Conservation (phyloP, 2,113 vertebrate genomes). For the Ondatra zibethicus region DNA sequence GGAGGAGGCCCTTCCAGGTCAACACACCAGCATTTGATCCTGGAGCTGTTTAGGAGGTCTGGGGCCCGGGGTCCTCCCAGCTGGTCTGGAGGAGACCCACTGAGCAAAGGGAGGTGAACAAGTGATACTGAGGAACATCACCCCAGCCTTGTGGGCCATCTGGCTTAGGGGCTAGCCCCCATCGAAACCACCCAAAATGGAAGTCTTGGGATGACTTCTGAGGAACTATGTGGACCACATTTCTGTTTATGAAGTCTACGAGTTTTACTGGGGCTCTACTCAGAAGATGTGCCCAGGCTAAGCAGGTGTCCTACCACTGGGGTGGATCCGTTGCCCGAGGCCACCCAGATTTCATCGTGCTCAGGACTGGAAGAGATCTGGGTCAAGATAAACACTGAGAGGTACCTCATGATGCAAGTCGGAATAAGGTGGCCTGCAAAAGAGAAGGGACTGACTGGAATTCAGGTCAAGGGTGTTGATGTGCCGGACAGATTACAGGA, state of each 20-base stretch:
- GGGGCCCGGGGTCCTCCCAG: background rate
- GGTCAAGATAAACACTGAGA: background rate
- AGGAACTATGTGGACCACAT: background rate
- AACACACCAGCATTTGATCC: background rate
- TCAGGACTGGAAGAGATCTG: background rate
- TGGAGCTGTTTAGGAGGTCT: too few relatives aligned
- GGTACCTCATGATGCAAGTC: background rate
- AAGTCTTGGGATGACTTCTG: too few relatives aligned
- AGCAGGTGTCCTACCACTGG: background rate
- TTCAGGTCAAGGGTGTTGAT: background rate
- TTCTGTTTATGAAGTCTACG: background rate
- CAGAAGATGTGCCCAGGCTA: background rate
- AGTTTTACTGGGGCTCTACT: background rate
- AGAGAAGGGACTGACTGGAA: background rate
- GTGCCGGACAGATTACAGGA: background rate
- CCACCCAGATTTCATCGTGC: background rate
- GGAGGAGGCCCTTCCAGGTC: background rate
- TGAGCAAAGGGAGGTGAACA: too few relatives aligned
- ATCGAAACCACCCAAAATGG: background rate
- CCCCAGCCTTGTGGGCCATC: background rate
- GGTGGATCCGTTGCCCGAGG: background rate
- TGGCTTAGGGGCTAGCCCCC: background rate
- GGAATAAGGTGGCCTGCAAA: too few relatives aligned
- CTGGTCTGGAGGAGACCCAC: background rate
- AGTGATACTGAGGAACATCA: fast-evolving